Percentiles rank a stretch among this genome's conserved stretches.
phyloP scores from a whole-genome alignment of 2,113 vertebrate genomes.

The Hypocryptadius cinnamomeus region DNA sequence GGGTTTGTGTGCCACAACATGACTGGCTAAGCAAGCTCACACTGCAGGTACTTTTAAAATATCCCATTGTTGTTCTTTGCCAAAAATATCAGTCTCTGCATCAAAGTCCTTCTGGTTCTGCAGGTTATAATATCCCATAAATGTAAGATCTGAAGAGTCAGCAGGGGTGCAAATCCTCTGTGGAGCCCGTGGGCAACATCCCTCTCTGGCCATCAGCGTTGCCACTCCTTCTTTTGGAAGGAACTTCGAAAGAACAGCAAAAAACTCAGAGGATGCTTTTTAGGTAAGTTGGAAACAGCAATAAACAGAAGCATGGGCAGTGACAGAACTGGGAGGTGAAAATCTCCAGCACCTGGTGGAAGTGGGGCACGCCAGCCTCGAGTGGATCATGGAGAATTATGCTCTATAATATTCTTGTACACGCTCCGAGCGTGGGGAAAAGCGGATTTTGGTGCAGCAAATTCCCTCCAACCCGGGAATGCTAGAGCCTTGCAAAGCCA shows the following conservation, averaged over 20 bases:
- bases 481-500: not conserved
- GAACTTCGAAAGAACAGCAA: not conserved
- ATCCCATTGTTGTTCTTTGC: not conserved
- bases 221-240: not conserved
- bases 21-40: not conserved
- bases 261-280: not conserved
- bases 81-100: not conserved
- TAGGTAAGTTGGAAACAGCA: not conserved
- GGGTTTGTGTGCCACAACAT: not conserved
- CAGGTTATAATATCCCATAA: not conserved
- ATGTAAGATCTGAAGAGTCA: not conserved
- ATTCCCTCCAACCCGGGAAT: not conserved
- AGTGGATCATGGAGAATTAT: slow-evolving; percentile 23
- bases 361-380: not conserved
- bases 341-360: not conserved
- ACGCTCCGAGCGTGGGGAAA: not conserved
- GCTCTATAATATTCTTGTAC: not conserved
- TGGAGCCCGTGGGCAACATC: not conserved
- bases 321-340: not conserved
- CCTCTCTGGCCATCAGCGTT: not conserved
- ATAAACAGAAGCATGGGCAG: not conserved
- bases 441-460: slow-evolving; percentile 17
- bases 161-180: not conserved
- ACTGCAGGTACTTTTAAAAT: not conserved
- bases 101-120: not conserved